Conservation (phyloP, 2,113 vertebrate genomes). For the Danio rerio region GRCz12tu NC_133186.1:3116001-3116500, state of each 20-base stretch:
- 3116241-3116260: conserved; percentile 17
- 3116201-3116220: conserved; percentile 23
- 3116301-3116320: conserved; percentile 35
- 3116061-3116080: background rate
- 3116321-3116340: conserved; percentile 27
- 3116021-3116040: background rate
- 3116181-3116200: background rate
- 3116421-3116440: conserved; percentile 35
- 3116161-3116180: conserved; percentile 14
- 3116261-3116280: background rate
- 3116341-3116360: conserved; percentile 32
- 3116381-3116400: conserved; percentile 8
- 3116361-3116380: conserved; percentile 24
- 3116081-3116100: background rate
- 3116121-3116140: conserved; percentile 9
- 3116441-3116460: conserved; percentile 1
- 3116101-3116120: conserved; percentile 15
- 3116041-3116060: conserved; percentile 2
- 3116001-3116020: conserved; percentile 50
- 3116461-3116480: conserved; percentile 17
- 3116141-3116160: background rate
- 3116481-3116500: background rate
- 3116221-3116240: conserved; percentile 15
- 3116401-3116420: conserved; percentile 25
- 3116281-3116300: background rate